A percentile compares a stretch with the other conserved stretches of the same genome.
Conservation (phyloP, 2,113 vertebrate genomes). For the Lates calcarifer region DNA sequence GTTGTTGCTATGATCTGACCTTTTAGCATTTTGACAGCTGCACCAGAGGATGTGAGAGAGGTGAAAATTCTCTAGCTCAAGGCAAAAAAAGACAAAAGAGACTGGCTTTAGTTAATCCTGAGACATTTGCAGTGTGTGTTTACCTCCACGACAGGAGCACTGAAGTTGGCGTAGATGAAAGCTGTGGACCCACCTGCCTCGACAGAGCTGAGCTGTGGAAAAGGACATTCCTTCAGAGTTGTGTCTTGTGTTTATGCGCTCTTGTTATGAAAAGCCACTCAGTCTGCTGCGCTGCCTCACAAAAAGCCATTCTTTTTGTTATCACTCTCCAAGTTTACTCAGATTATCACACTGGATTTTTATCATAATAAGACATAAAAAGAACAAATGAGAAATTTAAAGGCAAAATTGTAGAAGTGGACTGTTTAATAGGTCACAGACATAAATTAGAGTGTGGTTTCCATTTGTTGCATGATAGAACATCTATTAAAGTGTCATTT, state of each 20-base stretch:
- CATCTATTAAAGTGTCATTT: conserved; percentile 19
- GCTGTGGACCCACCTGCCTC: conserved; percentile 93
- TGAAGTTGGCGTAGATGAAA: conserved; percentile 94
- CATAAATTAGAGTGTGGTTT: background rate
- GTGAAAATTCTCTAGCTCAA: conserved; percentile 19
- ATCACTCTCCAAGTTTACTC: background rate
- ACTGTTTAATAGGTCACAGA: background rate
- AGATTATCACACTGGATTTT: background rate
- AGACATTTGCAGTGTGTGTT: conserved; percentile 44
- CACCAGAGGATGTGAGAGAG: conserved; percentile 15
- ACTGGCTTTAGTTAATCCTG: background rate
- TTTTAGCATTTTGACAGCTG: conserved; percentile 50
- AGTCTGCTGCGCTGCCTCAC: conserved; percentile 17
- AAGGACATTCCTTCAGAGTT: conserved; percentile 67
- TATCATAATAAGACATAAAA: conserved; percentile 9
- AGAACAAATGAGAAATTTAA: background rate
- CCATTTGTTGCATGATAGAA: background rate
- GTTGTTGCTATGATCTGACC: conserved; percentile 31
- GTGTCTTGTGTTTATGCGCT: conserved; percentile 53
- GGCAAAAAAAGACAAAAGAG: conserved; percentile 25
- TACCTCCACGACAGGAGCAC: conserved; percentile 92
- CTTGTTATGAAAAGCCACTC: conserved; percentile 36
- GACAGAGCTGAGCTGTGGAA: conserved; percentile 90
- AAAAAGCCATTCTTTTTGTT: conserved; percentile 18
- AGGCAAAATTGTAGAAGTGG: background rate